These are phyloP conservation scores for Lasioglossum figueresi DNA, from an alignment of 2,888 invertebrate species.

Conservation along the genomic window DNA sequence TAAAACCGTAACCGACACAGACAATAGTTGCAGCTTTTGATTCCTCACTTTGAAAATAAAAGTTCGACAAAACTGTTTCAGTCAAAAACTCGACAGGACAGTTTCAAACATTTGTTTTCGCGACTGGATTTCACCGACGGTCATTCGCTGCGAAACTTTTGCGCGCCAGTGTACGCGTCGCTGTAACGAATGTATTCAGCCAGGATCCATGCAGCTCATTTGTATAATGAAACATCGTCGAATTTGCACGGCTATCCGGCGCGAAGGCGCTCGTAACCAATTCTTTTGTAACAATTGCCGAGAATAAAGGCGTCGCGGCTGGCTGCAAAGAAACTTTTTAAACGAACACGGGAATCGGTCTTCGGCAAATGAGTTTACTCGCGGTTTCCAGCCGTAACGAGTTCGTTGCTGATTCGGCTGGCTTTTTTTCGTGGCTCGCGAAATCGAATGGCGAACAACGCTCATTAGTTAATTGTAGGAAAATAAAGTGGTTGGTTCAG, in stretches of 20 bases:
- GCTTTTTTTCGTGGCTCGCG: not conserved
- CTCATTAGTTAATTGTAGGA: constrained; percentile 41
- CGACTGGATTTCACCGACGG: not conserved
- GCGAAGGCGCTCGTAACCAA: constrained; percentile 1
- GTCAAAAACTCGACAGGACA: not conserved
- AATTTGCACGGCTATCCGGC: not conserved
- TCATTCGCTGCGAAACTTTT: not conserved
- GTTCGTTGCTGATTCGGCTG: not conserved
- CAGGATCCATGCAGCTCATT: constrained; percentile 1
- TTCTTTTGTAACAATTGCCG: constrained; percentile 1
- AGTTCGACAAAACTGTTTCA: not conserved
- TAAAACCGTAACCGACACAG: not conserved
- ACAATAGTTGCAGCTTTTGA: not conserved
- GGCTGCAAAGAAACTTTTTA: not conserved
- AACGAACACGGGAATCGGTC: not conserved
- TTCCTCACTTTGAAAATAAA: not conserved
- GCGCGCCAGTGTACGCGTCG: not conserved
- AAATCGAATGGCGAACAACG: not conserved
- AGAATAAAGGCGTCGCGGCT: not conserved
- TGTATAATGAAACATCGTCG: constrained; percentile 7
- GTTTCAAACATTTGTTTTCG: not conserved
- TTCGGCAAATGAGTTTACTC: not conserved
- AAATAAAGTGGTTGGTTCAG: not conserved
- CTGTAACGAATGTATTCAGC: constrained; percentile 1
- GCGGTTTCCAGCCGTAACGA: not conserved